Evolutionary conservation across 2,888 invertebrate species (phyloP), one percentile per base, ranked within the genome.

Genomic region (Phalera bucephala): DNA sequence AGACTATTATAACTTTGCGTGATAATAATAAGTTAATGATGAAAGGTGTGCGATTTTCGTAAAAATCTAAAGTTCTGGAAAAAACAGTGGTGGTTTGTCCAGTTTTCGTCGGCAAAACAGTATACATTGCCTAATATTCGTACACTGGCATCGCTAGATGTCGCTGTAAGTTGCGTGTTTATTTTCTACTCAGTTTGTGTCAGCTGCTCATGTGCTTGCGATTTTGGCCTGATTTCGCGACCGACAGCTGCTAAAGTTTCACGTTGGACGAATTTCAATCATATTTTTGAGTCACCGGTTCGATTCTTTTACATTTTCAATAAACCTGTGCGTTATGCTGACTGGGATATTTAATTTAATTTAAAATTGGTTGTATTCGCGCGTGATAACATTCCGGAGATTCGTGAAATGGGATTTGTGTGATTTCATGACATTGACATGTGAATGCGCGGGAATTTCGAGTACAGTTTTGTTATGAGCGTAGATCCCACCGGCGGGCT

Each of bases 371-470:
- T 50, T 53, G 44, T 2, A 22, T 22, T 45, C 48, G 55, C 56
- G 65, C 45, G 64, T 66, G 62, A 37, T 57, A 46, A 44, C 52
- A 59, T 57, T 40, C 15, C 4, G 1, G 7, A 11, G 8, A 28
- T 19, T 17, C 9, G 22, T 22, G 3, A 23, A 31, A 21, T 11
- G 20, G 25, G 30, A 34, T 33, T 44, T 62, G 5, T 29, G 58
- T 45, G 45, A 47, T 55, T 54, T 48, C 60, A 51, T 75, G 80
- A 80, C 74, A 74, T 74, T 85, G 79, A 83, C 80, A 76, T 72
- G 67, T 62, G 54, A 63, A 58, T 52, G 65, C 73, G 85, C 85
- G 86, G 79, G 80, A 81, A 75, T 62, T 81, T 84, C 43, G 44
- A 80, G 45, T 61, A 45, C 34, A 60, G 40, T 59, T n/a, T 61